These are phyloP conservation scores for Lymantria dispar DNA, from an alignment of 2,888 invertebrate species.

Conservation along the genomic window DNA sequence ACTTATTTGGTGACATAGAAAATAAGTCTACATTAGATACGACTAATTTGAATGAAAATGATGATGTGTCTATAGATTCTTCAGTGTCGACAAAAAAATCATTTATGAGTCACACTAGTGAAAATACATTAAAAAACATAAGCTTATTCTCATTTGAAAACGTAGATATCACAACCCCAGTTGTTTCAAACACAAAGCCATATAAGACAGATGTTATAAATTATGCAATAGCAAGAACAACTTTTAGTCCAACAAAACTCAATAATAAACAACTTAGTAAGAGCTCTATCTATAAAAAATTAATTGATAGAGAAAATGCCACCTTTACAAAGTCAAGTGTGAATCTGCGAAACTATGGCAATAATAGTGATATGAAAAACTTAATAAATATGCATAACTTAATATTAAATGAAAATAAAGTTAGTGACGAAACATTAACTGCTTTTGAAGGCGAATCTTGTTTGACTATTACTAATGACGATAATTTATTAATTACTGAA, in stretches of 20 bases:
- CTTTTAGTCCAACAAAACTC: slow-evolving; percentile 26
- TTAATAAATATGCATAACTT: slow-evolving; percentile 1
- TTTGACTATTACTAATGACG: slow-evolving; percentile 27
- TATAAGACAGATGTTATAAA: slow-evolving; percentile 50
- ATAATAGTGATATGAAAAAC: slow-evolving; percentile 6
- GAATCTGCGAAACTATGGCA: slow-evolving; percentile 25
- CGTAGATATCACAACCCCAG: slow-evolving; percentile 22
- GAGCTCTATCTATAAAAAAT: slow-evolving; percentile 33
- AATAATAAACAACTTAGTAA: neutral
- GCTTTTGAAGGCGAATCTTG: slow-evolving; percentile 14
- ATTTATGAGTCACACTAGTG: slow-evolving; percentile 41
- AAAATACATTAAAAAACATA: slow-evolving; percentile 42
- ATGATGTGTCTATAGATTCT: slow-evolving; percentile 20
- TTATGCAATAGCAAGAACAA: slow-evolving; percentile 45
- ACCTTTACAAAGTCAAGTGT: slow-evolving; percentile 13
- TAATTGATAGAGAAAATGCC: slow-evolving; percentile 11
- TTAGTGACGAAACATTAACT: slow-evolving; percentile 36
- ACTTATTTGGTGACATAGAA: slow-evolving; percentile 37
- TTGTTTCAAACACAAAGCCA: slow-evolving; percentile 18
- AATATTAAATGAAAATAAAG: slow-evolving; percentile 17
- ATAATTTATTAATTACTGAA: slow-evolving; percentile 35
- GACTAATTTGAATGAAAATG: slow-evolving; percentile 17
- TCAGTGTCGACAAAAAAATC: slow-evolving; percentile 29
- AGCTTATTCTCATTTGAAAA: slow-evolving; percentile 29
- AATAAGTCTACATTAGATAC: slow-evolving; percentile 12